phyloP scores from a whole-genome alignment of 2,113 vertebrate genomes.

The Macaca fascicularis region DNA sequence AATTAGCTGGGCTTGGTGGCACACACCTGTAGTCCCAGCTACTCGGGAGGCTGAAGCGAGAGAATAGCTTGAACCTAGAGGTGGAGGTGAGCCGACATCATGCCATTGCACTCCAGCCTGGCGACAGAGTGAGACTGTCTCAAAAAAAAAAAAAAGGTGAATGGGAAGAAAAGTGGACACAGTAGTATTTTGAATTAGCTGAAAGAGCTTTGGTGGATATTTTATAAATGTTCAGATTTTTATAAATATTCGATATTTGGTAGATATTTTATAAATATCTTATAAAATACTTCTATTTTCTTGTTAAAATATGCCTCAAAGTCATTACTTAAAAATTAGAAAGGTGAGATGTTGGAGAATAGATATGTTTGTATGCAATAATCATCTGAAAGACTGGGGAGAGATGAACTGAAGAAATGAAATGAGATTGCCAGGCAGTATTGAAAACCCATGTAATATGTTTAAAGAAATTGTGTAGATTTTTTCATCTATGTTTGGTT shows the following conservation, averaged over 20 bases:
- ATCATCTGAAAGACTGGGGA: background rate
- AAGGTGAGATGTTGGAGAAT: background rate
- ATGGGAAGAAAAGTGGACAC: background rate
- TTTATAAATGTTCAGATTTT: background rate
- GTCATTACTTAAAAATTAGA: background rate
- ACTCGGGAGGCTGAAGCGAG: no score
- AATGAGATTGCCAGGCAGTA: no score
- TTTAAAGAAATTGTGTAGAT: background rate
- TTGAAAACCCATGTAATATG: background rate
- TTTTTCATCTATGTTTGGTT: background rate
- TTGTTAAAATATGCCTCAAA: background rate
- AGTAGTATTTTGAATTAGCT: background rate
- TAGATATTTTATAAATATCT: background rate
- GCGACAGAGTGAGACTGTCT: no score
- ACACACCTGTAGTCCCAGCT: no score
- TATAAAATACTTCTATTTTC: background rate
- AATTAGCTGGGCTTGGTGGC: no score
- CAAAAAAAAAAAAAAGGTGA: no score
- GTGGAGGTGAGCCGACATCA: no score
- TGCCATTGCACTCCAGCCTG: no score
- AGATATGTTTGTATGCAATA: background rate
- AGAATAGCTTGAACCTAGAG: no score
- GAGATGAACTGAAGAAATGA: background rate
- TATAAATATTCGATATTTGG: no score
- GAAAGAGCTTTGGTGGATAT: background rate